Base-by-base conservation (phyloP, 1,140 invertebrate species). In the Euborellia annulipes region DNA sequence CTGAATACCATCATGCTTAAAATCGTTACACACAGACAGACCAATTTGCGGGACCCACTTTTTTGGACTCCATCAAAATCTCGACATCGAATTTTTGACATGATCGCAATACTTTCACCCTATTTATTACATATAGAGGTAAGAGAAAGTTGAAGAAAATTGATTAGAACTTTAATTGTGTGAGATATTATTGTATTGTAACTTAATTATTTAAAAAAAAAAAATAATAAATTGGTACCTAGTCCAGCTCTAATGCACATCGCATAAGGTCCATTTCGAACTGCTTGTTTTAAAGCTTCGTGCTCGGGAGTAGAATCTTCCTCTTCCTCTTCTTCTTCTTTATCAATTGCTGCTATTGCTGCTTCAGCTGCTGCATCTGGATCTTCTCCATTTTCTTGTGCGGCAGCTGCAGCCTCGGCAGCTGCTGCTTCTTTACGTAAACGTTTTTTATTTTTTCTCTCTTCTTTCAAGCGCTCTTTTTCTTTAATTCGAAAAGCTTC, bases 191-290 rank as follows among this genome's bases (percentile, higher is more conserved):
- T 37, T 43, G 11, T 18, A 43, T 45, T n/a, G n/a, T n/a, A n/a
- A n/a, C n/a, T n/a, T n/a, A n/a, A n/a, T n/a, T n/a, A n/a, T n/a
- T n/a, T n/a, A 52, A 41, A 9, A 3, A 20, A n/a, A 41, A 16
- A 36, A 9, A 23, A 16, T 61, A 62, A 57, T 52, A n/a, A n/a
- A n/a, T n/a, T n/a, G n/a, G n/a, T n/a, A 75, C 79, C 77, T n/a
- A 95, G 67, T 17, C 87, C 85, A 20, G 85, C 82, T 61, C 82
- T 82, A 20, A 78, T 66, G 58, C 91, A 94, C 38, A 92, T 73
- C 19, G 78, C 72, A 62, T 96, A 97, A 1, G 85, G 79, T 7
- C 90, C 89, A 43, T 80, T 85, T 40, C 87, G 70, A 27, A 80
- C 77, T 1, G 89, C 85, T 55, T 89, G 83, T 62, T 95, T 96